Conservation (phyloP, 2,797 vertebrate genomes). For the Oryzias dopingdopingensis region DNA sequence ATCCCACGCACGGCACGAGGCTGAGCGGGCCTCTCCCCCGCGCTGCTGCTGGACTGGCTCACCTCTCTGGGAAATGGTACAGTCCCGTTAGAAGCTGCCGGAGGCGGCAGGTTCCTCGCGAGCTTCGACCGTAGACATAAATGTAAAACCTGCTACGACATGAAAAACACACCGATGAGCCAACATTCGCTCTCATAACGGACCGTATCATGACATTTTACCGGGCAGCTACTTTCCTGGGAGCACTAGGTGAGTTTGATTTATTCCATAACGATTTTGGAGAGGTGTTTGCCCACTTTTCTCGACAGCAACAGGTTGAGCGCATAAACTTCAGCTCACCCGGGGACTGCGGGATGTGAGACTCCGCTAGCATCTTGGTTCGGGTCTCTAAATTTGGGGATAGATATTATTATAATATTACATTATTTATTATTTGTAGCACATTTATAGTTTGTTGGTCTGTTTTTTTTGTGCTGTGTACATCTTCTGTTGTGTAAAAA, state of each 20-base stretch:
- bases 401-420: too few relatives aligned
- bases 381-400: neutral
- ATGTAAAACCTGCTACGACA: constrained; percentile 18
- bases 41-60: constrained; percentile 12
- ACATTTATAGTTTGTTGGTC: too few relatives aligned
- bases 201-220: constrained; percentile 67
- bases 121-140: too few relatives aligned
- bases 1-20: too few relatives aligned
- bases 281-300: constrained; percentile 1
- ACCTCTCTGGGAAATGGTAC: constrained; percentile 67
- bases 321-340: constrained; percentile 12
- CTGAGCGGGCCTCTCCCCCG: neutral
- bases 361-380: neutral
- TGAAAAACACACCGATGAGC: constrained; percentile 52
- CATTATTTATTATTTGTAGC: neutral
- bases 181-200: constrained; percentile 32
- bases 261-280: neutral
- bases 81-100: constrained; percentile 60
- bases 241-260: constrained; percentile 65
- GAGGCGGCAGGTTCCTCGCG: constrained; percentile 14
- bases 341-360: constrained; percentile 5
- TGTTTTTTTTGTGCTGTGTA: too few relatives aligned
- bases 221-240: constrained; percentile 59
- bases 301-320: constrained; percentile 70
- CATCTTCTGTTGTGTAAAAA: too few relatives aligned